A percentile compares a stretch with the other conserved stretches of the same genome.
Evolutionary conservation across 1,140 invertebrate species (phyloP).

Genomic region (Oreohelix idahoensis): DNA sequence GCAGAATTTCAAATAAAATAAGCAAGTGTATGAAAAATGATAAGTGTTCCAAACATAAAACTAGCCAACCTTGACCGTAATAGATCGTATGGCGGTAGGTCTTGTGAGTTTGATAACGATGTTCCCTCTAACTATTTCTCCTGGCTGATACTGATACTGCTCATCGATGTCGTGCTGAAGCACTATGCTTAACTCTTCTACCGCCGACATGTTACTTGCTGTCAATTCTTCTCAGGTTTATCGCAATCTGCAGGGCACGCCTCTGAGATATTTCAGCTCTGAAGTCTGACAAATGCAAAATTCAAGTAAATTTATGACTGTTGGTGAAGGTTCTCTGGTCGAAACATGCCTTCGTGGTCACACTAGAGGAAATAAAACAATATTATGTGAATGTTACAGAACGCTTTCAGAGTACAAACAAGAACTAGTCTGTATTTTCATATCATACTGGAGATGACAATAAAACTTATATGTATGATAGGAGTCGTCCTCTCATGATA

Average conservation of each 20-base stretch:
- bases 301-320: not conserved
- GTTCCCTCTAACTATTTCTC: constrained; percentile 66
- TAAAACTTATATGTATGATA: no score
- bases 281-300: not conserved
- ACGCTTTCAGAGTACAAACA: no score
- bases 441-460: no score
- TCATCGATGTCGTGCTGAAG: constrained; percentile 73
- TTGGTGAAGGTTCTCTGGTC: not conserved
- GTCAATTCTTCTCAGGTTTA: not conserved
- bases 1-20: no score
- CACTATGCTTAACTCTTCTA: constrained; percentile 57
- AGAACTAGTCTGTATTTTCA: no score
- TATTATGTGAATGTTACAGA: not conserved
- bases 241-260: no score
- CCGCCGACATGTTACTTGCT: constrained; percentile 41
- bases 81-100: constrained; percentile 49
- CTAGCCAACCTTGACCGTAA: constrained; percentile 51
- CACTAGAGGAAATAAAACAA: not conserved
- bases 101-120: constrained; percentile 49
- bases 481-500: no score
- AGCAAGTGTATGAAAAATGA: no score
- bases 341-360: not conserved
- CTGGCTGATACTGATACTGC: constrained; percentile 72
- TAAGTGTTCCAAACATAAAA: no score
- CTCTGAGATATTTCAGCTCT: not conserved